Conservation (phyloP, 2,888 invertebrate genomes). For the Caradrina kadenii region DNA sequence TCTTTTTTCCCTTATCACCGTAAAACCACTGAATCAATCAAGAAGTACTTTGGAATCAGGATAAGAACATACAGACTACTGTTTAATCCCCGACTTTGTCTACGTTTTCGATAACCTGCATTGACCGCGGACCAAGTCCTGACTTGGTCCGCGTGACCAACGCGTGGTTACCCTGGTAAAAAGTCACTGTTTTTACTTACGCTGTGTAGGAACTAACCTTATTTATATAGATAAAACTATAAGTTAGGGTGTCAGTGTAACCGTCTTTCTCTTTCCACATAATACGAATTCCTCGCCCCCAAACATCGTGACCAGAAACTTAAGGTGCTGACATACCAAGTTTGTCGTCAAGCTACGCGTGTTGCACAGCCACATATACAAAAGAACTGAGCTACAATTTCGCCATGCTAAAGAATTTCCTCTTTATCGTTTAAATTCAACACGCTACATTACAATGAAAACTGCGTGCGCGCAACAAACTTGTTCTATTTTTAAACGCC, state of each 20-base stretch:
- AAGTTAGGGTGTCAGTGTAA: slow-evolving; percentile 1
- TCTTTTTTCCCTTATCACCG: too few relatives aligned
- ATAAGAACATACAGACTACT: too few relatives aligned
- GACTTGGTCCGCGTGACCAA: too few relatives aligned
- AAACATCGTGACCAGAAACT: slow-evolving; percentile 29
- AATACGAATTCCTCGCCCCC: slow-evolving; percentile 25
- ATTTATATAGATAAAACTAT: neutral
- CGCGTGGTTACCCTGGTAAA: too few relatives aligned
- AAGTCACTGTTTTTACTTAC: too few relatives aligned
- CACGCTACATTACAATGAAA: slow-evolving; percentile 44
- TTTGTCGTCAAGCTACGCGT: slow-evolving; percentile 1
- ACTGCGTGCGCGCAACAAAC: slow-evolving; percentile 49
- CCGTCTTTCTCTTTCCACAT: neutral
- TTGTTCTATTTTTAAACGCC: slow-evolving; percentile 59
- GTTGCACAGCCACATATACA: neutral
- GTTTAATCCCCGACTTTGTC: too few relatives aligned
- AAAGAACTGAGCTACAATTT: neutral
- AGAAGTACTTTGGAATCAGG: too few relatives aligned
- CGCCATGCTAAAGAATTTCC: slow-evolving; percentile 35
- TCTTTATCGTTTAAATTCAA: slow-evolving; percentile 28
- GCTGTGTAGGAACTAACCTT: neutral
- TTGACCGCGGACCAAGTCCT: too few relatives aligned
- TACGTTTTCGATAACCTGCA: too few relatives aligned
- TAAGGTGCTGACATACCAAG: slow-evolving; percentile 29
- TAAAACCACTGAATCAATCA: too few relatives aligned